These are phyloP conservation scores for Myotis yumanensis DNA, from an alignment of 2,113 vertebrate species.

Conservation along the genomic window DNA sequence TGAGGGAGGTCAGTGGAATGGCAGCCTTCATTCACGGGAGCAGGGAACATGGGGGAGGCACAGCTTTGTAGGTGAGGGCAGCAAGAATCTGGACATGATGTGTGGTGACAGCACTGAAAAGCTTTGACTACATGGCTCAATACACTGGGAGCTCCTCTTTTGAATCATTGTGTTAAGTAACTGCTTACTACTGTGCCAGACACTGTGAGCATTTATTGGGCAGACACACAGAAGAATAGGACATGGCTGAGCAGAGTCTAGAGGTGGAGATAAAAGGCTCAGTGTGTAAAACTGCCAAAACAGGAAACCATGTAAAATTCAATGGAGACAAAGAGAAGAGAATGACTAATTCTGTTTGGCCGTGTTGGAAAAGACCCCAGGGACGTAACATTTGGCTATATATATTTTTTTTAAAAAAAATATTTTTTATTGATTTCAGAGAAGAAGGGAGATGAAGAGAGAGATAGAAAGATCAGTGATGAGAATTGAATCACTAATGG, in stretches of 20 bases:
- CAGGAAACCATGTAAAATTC: accelerated
- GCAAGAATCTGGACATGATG: accelerated
- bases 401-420: background rate
- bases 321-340: background rate
- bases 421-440: too few relatives aligned
- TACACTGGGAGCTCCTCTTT: background rate
- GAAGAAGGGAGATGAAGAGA: too few relatives aligned
- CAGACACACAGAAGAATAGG: background rate
- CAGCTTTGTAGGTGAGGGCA: background rate
- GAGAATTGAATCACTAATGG: too few relatives aligned
- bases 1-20: background rate
- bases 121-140: background rate
- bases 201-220: background rate
- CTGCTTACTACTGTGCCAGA: background rate
- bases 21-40: background rate
- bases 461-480: too few relatives aligned
- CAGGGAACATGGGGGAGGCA: background rate
- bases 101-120: background rate
- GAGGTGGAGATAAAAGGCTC: background rate
- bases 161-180: too few relatives aligned
- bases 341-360: background rate
- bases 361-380: background rate
- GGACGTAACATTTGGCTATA: background rate
- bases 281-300: background rate
- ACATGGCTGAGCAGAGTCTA: background rate